Base-by-base conservation (phyloP, 1,140 invertebrate species). In the Ooceraea biroi region DNA sequence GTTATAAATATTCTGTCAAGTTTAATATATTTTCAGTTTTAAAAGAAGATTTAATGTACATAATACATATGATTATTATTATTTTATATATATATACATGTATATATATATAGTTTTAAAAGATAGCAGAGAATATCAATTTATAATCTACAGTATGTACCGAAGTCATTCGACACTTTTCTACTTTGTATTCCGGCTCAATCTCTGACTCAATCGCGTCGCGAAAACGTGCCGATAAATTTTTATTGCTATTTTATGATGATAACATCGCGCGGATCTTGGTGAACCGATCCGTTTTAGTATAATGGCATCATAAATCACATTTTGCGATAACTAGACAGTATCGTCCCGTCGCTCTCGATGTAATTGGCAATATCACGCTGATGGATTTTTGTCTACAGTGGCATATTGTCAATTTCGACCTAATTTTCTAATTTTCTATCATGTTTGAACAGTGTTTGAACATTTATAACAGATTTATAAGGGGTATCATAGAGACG, bases 201-300 rank as follows among this genome's bases (percentile, higher is more conserved):
- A 65, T 77, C 44, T 63, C 17, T 82, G 7, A 7, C 36, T 77
- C 60, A 57, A 36, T 44, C 30, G 52, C 36, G 30, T 69, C 80
- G 69, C 63, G 48, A 68, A 82, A 78, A 72, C 76, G 80, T 86
- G 87, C 85, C 88, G 78, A 88, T 89, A 89, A 93, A 93, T 93
- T 93, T 93, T 93, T 93, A 93, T 92, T 90, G 91, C 92, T 89
- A 88, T 89, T 93, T 92, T 90, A 91, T 88, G 91, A 88, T 91
- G 90, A 93, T 93, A 92, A 93, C 87, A 85, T 82, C 27, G 57
- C 84, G 48, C 52, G 69, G 85, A 77, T 87, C 86, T 82, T 82
- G 85, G 87, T 83, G 85, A 84, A 88, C 89, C 90, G 89, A 92
- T 92, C 90, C 90, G 88, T 91, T 92, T 90, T 90, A 90, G 91